These are phyloP conservation scores for Mesembrinibis cayennensis DNA, from an alignment of 2,113 vertebrate species.

Conservation along the genomic window DNA sequence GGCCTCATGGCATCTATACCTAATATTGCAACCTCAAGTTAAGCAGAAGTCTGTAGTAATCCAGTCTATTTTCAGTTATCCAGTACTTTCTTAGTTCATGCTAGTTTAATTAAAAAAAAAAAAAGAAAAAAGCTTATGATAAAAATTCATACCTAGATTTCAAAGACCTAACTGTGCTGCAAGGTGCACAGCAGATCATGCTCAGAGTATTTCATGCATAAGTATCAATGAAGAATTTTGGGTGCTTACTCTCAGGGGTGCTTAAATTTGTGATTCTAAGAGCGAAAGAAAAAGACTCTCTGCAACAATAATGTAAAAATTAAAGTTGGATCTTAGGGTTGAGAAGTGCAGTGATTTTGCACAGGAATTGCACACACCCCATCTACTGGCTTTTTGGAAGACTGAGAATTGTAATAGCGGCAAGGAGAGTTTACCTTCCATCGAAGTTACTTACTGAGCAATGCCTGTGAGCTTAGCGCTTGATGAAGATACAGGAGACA, in stretches of 20 bases:
- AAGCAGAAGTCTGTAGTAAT: background rate
- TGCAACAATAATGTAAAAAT: background rate
- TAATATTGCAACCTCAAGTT: background rate
- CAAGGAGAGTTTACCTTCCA: background rate
- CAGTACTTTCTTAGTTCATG: background rate
- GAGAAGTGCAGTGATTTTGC: background rate
- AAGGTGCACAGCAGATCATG: background rate
- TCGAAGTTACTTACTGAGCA: background rate
- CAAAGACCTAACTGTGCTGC: background rate
- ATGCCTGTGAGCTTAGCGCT: background rate
- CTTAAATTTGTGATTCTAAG: background rate
- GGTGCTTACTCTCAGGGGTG: background rate
- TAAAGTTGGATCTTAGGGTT: background rate
- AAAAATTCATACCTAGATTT: background rate
- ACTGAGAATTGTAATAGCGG: background rate
- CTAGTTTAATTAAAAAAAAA: background rate
- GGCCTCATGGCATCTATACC: background rate
- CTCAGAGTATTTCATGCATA: background rate
- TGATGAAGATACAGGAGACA: background rate
- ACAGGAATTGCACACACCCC: slow-evolving; percentile 43
- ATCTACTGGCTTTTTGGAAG: slow-evolving; percentile 56
- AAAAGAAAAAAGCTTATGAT: background rate
- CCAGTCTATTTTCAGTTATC: background rate
- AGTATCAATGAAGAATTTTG: background rate
- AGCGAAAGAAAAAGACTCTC: background rate